Conservation (phyloP, 2,888 invertebrate genomes). For the Thysanoteuthis rhombus region DNA sequence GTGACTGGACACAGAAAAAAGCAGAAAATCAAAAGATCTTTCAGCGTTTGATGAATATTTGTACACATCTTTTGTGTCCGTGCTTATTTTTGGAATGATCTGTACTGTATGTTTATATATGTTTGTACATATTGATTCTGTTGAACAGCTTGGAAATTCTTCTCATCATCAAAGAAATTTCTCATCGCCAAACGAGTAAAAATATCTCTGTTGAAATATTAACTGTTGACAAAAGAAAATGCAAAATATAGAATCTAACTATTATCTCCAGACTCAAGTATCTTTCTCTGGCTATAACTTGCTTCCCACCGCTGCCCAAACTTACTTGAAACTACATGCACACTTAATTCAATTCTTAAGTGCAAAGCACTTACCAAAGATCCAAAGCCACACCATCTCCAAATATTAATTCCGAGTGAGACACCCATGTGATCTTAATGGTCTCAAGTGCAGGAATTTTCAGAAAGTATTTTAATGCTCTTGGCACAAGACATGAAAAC, state of each 20-base stretch:
- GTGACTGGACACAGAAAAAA: too few species aligned
- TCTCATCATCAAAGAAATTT: too few species aligned
- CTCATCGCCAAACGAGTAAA: neutral
- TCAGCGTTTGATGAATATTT: too few species aligned
- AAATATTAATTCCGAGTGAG: neutral
- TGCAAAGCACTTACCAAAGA: neutral
- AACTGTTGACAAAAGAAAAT: neutral
- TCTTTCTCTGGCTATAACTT: neutral
- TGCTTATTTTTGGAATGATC: too few species aligned
- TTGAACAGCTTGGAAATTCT: too few species aligned
- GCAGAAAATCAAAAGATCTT: too few species aligned
- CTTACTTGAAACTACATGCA: neutral
- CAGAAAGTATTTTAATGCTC: neutral
- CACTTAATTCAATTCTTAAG: neutral
- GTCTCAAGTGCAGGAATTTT: neutral
- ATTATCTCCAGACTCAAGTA: neutral
- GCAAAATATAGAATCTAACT: neutral
- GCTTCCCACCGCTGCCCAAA: neutral
- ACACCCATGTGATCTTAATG: neutral
- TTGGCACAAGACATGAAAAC: neutral
- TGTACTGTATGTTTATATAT: too few species aligned
- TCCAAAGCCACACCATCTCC: neutral
- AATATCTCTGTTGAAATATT: neutral
- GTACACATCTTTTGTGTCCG: too few species aligned
- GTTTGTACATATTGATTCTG: too few species aligned